Conservation (phyloP, 2,113 vertebrate genomes). For the Pollachius pollachius region DNA sequence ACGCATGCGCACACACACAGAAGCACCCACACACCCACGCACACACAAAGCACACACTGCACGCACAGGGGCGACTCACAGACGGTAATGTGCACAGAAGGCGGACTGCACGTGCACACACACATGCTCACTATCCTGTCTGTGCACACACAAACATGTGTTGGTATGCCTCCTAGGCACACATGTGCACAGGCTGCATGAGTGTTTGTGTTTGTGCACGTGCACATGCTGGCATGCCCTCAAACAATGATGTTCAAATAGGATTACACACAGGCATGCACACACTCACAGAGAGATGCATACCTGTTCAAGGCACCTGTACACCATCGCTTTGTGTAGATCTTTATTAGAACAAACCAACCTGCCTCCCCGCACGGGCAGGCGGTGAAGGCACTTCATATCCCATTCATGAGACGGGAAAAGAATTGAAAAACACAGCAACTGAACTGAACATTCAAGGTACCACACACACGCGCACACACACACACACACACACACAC, state of each 20-base stretch:
- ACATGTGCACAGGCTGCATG: too few relatives aligned
- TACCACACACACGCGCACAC: constrained; percentile 41
- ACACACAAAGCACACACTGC: background rate
- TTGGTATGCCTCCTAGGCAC: too few relatives aligned
- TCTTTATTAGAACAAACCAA: constrained; percentile 5
- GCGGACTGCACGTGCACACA: too few relatives aligned
- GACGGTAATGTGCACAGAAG: too few relatives aligned
- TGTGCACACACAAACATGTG: too few relatives aligned
- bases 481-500: constrained; percentile 25
- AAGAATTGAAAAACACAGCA: constrained; percentile 26
- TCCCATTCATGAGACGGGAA: too few relatives aligned
- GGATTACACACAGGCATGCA: constrained; percentile 31
- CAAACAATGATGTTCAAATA: constrained; percentile 17
- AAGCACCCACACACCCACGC: background rate
- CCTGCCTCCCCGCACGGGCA: constrained; percentile 8
- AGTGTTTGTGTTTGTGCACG: background rate
- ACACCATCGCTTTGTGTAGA: background rate
- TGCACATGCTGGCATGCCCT: background rate
- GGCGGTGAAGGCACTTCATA: background rate
- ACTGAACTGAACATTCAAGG: constrained; percentile 21
- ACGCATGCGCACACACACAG: background rate
- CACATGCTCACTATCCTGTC: too few relatives aligned
- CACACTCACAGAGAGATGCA: constrained; percentile 15
- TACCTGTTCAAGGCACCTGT: background rate
- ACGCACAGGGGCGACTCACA: background rate